A percentile compares a stretch with the other conserved stretches of the same genome.
phyloP scores from a whole-genome alignment of 2,888 invertebrate genomes.

The Blera fallax region DNA sequence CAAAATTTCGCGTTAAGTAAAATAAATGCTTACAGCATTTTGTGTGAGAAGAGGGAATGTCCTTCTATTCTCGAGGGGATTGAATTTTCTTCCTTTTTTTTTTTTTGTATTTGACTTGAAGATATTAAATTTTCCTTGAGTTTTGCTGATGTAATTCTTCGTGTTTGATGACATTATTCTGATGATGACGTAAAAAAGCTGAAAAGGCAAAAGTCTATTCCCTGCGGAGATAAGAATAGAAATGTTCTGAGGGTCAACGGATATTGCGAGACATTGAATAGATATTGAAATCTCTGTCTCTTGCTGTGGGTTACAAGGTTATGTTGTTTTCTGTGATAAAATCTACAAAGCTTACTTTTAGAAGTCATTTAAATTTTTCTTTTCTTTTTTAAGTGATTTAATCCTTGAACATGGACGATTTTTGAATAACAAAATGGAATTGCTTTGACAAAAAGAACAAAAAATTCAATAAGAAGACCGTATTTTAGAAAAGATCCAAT shows the following conservation, averaged over 20 bases:
- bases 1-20: background rate
- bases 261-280: slow-evolving; percentile 51
- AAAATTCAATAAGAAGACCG: too few relatives aligned
- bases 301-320: slow-evolving; percentile 7
- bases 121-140: slow-evolving; percentile 17
- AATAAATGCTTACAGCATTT: background rate
- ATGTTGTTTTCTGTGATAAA: background rate
- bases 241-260: slow-evolving; percentile 46
- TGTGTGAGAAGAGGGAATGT: background rate
- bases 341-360: background rate
- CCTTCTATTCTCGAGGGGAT: background rate
- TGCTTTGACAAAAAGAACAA: too few relatives aligned
- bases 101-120: background rate
- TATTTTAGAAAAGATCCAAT: too few relatives aligned
- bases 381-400: too few relatives aligned
- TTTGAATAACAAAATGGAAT: too few relatives aligned
- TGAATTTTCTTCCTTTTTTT: background rate
- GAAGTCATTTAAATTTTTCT: too few relatives aligned
- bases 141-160: slow-evolving; percentile 36
- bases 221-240: slow-evolving; percentile 14
- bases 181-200: slow-evolving; percentile 12
- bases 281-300: slow-evolving; percentile 7
- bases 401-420: too few relatives aligned
- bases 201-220: background rate
- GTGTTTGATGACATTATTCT: slow-evolving; percentile 30